Evolutionary conservation across 2,113 vertebrate species (phyloP).

Genomic region (Porphyrio hochstetteri): DNA sequence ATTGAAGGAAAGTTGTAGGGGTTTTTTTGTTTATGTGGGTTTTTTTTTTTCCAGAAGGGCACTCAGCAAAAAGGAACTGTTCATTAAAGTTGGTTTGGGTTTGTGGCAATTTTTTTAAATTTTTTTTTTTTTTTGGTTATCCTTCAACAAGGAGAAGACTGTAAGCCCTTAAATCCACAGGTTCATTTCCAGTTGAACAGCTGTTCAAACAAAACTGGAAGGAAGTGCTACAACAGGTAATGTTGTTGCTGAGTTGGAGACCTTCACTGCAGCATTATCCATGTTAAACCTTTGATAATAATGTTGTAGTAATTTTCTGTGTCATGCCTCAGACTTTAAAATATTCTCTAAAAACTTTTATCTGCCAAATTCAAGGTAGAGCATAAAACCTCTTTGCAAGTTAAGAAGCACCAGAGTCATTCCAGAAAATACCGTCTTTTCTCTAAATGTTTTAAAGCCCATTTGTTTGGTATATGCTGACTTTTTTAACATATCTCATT

Average conservation of each 20-base stretch:
- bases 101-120: not conserved
- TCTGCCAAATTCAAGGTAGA: not conserved
- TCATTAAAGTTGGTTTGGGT: not conserved
- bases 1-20: not conserved
- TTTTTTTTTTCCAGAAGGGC: not conserved
- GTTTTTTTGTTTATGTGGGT: too few relatives aligned
- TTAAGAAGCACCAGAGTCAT: not conserved
- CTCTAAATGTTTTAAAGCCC: not conserved
- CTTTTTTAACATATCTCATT: not conserved
- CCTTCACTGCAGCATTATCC: not conserved
- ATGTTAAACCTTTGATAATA: not conserved
- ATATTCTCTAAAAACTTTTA: not conserved
- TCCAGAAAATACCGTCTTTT: not conserved
- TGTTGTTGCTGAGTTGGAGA: not conserved
- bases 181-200: conserved; percentile 43
- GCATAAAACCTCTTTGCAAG: not conserved
- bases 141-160: not conserved
- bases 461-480: not conserved
- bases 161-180: conserved; percentile 19
- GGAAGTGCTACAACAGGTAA: not conserved
- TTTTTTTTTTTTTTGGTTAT: not conserved
- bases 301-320: not conserved
- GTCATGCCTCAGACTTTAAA: not conserved
- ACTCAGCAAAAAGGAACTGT: not conserved
- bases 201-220: conserved; percentile 49